Percentiles rank a stretch among this genome's conserved stretches.
phyloP scores from a whole-genome alignment of 2,113 vertebrate species.

The Dromiciops gliroides region DNA sequence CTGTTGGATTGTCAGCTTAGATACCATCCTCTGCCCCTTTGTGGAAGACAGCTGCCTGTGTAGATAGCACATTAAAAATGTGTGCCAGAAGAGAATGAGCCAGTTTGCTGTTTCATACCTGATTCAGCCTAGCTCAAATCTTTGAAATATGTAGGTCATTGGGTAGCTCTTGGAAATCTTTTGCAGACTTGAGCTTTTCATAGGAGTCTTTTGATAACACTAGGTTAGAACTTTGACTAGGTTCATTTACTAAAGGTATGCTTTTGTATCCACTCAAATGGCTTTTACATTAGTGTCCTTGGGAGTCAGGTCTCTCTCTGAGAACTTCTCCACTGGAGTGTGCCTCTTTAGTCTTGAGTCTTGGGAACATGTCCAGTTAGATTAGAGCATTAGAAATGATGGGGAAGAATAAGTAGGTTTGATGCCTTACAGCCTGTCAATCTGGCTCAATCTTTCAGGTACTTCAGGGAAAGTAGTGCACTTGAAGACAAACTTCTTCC shows the following conservation, averaged over 20 bases:
- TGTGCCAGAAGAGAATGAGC: not conserved
- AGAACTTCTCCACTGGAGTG: not conserved
- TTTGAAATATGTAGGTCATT: not conserved
- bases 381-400: not conserved
- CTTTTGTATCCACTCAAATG: not conserved
- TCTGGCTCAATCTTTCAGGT: constrained; percentile 79
- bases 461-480: constrained; percentile 84
- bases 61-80: not conserved
- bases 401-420: not conserved
- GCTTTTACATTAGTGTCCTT: not conserved
- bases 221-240: not conserved
- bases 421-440: too few species aligned
- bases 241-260: not conserved
- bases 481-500: constrained; percentile 90
- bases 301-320: not conserved
- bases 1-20: not conserved
- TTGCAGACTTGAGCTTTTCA: not conserved
- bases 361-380: not conserved
- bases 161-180: not conserved
- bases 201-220: not conserved
- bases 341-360: not conserved
- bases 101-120: not conserved
- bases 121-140: not conserved
- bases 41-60: not conserved
- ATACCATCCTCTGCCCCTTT: not conserved